phyloP scores from a whole-genome alignment of 2,113 vertebrate genomes.

The Recurvirostra avosetta region DNA sequence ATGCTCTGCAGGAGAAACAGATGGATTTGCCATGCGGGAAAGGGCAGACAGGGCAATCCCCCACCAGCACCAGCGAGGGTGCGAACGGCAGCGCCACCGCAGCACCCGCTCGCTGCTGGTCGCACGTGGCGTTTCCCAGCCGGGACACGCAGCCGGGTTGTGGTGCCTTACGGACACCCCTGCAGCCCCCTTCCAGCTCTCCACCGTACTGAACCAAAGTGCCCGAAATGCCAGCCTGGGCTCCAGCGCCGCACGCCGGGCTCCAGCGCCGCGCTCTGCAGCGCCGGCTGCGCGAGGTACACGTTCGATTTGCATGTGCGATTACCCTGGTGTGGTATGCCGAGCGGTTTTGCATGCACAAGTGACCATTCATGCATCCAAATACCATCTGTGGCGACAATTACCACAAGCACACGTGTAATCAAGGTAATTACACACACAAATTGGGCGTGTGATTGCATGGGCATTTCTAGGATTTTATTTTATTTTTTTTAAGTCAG shows the following conservation, averaged over 20 bases:
- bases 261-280: rapidly evolving
- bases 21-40: rapidly evolving
- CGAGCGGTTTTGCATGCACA: neutral
- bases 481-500: neutral
- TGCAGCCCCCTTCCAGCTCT: neutral
- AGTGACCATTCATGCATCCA: neutral
- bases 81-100: neutral
- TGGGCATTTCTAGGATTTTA: neutral
- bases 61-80: neutral
- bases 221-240: neutral
- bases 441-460: slow-evolving; percentile 52
- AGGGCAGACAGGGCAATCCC: neutral
- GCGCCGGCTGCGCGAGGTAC: rapidly evolving
- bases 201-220: neutral
- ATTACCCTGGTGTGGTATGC: neutral
- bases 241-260: rapidly evolving
- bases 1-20: rapidly evolving
- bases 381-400: neutral
- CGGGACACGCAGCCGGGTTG: rapidly evolving
- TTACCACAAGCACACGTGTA: neutral
- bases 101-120: rapidly evolving
- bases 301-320: rapidly evolving
- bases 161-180: rapidly evolving
- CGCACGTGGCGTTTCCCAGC: rapidly evolving
- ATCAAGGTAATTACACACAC: neutral